A percentile compares a stretch with the other conserved stretches of the same genome.
Conservation (phyloP, 1,140 invertebrate species). For the Augochlora pura region DNA sequence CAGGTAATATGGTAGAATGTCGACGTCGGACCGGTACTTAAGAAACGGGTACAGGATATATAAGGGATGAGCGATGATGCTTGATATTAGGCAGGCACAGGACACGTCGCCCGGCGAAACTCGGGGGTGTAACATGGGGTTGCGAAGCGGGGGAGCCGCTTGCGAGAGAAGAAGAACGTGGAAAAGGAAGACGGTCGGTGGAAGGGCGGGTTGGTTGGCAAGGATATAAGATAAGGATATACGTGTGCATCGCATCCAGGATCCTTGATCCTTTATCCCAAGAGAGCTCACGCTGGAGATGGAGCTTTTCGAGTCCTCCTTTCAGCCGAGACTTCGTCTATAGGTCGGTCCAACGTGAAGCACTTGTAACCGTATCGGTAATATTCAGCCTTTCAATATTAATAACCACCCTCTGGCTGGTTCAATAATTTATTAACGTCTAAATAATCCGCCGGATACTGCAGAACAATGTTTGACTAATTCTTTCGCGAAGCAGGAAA, state of each 20-base stretch:
- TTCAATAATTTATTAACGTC: too few species aligned
- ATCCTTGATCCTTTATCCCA: slow-evolving; percentile 78
- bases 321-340: slow-evolving; percentile 65
- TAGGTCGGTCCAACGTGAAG: slow-evolving; percentile 50
- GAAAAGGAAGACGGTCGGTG: slow-evolving; percentile 37
- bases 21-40: slow-evolving; percentile 46
- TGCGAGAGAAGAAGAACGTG: slow-evolving; percentile 40
- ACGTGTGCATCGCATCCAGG: slow-evolving; percentile 74
- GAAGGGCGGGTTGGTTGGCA: slow-evolving; percentile 57
- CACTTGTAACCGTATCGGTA: not conserved
- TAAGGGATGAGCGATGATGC: slow-evolving; percentile 75
- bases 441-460: too few species aligned
- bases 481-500: too few species aligned
- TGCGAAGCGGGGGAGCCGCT: slow-evolving; percentile 40
- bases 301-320: slow-evolving; percentile 72
- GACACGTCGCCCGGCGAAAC: slow-evolving; percentile 67
- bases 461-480: too few species aligned
- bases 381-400: not conserved
- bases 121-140: slow-evolving; percentile 62
- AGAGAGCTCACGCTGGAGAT: slow-evolving; percentile 69
- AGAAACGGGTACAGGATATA: slow-evolving; percentile 51
- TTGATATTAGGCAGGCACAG: slow-evolving; percentile 74
- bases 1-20: slow-evolving; percentile 43
- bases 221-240: slow-evolving; percentile 76
- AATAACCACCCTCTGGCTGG: not conserved